These are phyloP conservation scores for Calameuta idolon DNA, from an alignment of 2,888 invertebrate species.

Conservation along the genomic window DNA sequence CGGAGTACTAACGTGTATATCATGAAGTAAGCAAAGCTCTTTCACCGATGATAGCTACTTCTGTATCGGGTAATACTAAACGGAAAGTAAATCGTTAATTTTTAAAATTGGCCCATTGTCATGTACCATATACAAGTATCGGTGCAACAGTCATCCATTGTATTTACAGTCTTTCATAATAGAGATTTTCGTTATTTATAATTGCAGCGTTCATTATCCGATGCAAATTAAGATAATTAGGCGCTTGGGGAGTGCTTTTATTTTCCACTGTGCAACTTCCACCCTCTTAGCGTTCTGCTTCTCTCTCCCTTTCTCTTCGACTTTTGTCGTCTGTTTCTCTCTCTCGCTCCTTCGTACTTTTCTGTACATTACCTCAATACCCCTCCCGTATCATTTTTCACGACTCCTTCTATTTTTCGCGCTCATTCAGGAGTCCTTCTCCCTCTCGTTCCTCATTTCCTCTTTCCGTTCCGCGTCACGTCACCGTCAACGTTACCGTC, in stretches of 20 bases:
- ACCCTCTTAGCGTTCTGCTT: slow-evolving; percentile 10
- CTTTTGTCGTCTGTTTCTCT: slow-evolving; percentile 10
- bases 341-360: slow-evolving; percentile 1
- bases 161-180: slow-evolving; percentile 11
- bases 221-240: slow-evolving; percentile 52
- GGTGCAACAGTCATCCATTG: not conserved
- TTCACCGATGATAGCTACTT: not conserved
- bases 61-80: not conserved
- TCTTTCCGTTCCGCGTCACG: slow-evolving; percentile 11
- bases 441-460: slow-evolving; percentile 10
- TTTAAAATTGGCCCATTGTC: not conserved
- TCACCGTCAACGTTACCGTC: not conserved
- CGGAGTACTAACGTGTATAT: not conserved
- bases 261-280: slow-evolving; percentile 29
- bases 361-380: not conserved
- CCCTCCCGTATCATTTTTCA: slow-evolving; percentile 13
- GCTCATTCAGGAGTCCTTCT: slow-evolving; percentile 7
- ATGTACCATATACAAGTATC: not conserved
- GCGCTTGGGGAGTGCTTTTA: slow-evolving; percentile 39
- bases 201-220: slow-evolving; percentile 46
- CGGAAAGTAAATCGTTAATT: not conserved
- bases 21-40: not conserved
- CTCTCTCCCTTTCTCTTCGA: slow-evolving; percentile 1
- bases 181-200: slow-evolving; percentile 35
- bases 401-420: slow-evolving; percentile 11